phyloP scores from a whole-genome alignment of 2,888 invertebrate genomes.

The Chironomus tentans region DNA sequence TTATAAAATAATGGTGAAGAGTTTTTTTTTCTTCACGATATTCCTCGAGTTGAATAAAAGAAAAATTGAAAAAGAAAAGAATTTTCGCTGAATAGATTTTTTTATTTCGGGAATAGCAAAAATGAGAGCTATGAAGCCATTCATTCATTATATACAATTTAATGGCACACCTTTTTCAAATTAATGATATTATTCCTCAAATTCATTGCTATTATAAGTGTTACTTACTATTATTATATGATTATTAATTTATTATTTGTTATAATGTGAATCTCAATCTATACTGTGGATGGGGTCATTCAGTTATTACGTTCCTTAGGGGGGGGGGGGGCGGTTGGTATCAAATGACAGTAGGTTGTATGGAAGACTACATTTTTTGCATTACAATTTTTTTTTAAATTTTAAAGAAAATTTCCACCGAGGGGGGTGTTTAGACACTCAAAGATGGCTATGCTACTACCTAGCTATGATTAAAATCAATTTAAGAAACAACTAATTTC shows the following conservation, averaged over 20 bases:
- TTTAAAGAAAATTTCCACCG: too few species aligned
- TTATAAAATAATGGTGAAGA: background rate
- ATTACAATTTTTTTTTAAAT: too few species aligned
- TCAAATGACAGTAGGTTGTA: too few species aligned
- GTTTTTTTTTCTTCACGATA: background rate
- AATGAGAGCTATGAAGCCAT: background rate
- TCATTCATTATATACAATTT: conserved; percentile 15
- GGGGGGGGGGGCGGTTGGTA: too few species aligned
- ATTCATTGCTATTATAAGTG: background rate
- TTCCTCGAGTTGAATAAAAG: background rate
- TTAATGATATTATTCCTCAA: conserved; percentile 8
- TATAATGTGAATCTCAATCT: background rate
- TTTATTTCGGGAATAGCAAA: background rate
- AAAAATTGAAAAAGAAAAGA: background rate
- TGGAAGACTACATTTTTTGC: too few species aligned
- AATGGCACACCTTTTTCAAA: conserved; percentile 20
- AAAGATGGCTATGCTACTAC: too few species aligned
- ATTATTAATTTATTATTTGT: background rate
- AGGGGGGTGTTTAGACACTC: too few species aligned
- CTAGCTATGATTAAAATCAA: too few species aligned
- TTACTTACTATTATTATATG: background rate
- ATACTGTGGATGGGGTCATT: too few species aligned
- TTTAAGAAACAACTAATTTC: too few species aligned
- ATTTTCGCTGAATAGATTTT: background rate
- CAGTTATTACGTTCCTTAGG: too few species aligned